Conservation (phyloP, 2,888 invertebrate species). For the Machimus rusticus region DNA sequence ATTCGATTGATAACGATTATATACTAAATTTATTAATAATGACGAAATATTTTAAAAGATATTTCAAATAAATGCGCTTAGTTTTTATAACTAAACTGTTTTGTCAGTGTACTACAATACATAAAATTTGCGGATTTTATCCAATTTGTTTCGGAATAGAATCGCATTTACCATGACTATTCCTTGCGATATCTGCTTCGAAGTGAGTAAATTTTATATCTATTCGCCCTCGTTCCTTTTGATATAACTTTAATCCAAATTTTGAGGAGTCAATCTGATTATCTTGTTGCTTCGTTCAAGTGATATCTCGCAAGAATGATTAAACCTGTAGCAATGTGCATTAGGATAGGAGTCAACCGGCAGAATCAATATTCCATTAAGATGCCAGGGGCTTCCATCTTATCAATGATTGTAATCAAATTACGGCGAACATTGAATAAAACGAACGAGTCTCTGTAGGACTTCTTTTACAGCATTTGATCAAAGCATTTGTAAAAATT, state of each 20-base stretch:
- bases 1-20: no score
- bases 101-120: not conserved
- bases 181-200: not conserved
- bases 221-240: not conserved
- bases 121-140: not conserved
- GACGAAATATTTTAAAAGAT: no score
- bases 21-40: no score
- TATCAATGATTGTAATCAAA: conserved; percentile 46
- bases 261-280: conserved; percentile 21
- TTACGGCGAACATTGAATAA: conserved; percentile 40
- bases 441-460: conserved; percentile 10
- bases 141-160: not conserved
- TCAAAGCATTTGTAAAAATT: conserved; percentile 24
- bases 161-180: not conserved
- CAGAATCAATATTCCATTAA: conserved; percentile 44
- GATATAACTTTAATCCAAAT: conserved; percentile 4
- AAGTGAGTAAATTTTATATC: not conserved
- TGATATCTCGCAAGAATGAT: not conserved
- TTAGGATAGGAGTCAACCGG: not conserved
- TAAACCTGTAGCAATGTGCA: not conserved
- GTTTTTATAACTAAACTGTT: no score
- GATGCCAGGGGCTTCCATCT: conserved; percentile 35
- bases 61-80: no score
- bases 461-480: not conserved
- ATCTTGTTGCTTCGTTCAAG: not conserved